phyloP scores from a whole-genome alignment of 2,888 invertebrate genomes.

The Xylocampa areola region DNA sequence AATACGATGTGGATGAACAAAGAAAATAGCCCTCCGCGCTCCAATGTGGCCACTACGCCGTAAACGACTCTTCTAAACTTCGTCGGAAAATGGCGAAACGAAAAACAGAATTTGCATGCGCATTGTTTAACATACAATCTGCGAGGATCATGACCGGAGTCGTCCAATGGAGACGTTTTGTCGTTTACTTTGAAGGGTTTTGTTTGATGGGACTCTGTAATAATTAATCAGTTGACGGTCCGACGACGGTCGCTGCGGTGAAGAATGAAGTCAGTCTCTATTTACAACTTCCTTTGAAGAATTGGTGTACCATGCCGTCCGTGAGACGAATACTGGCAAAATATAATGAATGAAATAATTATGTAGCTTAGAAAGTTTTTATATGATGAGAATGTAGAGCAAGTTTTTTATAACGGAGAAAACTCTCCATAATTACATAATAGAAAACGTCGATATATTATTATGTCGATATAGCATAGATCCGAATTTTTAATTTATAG shows the following conservation, averaged over 20 bases:
- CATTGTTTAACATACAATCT: slow-evolving; percentile 63
- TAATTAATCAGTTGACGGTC: slow-evolving; percentile 77
- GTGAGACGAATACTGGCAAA: slow-evolving; percentile 55
- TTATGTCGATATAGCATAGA: too few species aligned
- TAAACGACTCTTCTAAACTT: slow-evolving; percentile 42
- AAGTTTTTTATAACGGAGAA: slow-evolving; percentile 5
- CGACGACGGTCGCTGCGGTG: slow-evolving; percentile 52
- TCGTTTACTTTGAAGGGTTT: slow-evolving; percentile 71
- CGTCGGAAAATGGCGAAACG: slow-evolving; percentile 42
- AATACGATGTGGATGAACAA: slow-evolving; percentile 70
- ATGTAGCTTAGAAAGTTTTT: slow-evolving; percentile 14
- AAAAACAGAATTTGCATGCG: slow-evolving; percentile 44
- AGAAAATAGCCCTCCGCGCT: slow-evolving; percentile 62
- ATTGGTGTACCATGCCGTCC: slow-evolving; percentile 59
- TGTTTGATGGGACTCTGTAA: slow-evolving; percentile 76
- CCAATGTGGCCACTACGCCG: slow-evolving; percentile 26
- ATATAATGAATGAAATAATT: slow-evolving; percentile 15
- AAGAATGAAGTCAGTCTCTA: slow-evolving; percentile 62
- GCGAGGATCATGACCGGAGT: slow-evolving; percentile 16
- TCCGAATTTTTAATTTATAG: too few species aligned
- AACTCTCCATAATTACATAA: too few species aligned
- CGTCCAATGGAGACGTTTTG: slow-evolving; percentile 64
- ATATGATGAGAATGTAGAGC: background rate
- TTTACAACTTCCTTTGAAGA: slow-evolving; percentile 77
- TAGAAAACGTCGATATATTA: too few species aligned